phyloP scores from a whole-genome alignment of 2,113 vertebrate species.

The Hylia prasina region DNA sequence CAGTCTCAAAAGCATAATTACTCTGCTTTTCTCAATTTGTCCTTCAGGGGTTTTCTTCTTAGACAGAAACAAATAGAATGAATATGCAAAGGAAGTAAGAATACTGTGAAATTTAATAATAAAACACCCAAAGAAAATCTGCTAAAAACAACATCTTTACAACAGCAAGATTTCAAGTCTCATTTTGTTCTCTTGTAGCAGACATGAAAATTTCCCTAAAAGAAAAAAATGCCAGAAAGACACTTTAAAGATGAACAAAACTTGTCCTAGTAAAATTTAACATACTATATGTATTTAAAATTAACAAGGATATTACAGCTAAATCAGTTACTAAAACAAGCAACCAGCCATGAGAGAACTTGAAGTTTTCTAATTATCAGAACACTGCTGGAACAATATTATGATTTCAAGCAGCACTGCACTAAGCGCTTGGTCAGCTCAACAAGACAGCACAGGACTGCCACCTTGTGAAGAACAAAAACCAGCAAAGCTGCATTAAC shows the following conservation, averaged over 20 bases:
- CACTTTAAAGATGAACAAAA: background rate
- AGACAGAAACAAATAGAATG: background rate
- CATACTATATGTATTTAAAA: background rate
- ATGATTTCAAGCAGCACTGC: background rate
- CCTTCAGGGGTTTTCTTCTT: background rate
- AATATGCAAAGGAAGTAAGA: background rate
- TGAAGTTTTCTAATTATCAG: background rate
- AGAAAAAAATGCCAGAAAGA: background rate
- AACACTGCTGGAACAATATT: background rate
- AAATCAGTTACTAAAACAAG: background rate
- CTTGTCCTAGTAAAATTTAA: background rate
- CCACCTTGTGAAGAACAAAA: conserved; percentile 37
- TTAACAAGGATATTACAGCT: background rate
- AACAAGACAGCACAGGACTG: conserved; percentile 13
- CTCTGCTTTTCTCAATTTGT: background rate
- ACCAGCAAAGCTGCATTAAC: background rate
- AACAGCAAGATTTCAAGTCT: background rate
- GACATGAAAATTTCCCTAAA: background rate
- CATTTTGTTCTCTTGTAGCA: background rate
- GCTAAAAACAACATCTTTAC: background rate
- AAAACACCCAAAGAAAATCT: background rate
- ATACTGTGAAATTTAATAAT: background rate
- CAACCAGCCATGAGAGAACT: background rate
- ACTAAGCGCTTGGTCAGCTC: background rate
- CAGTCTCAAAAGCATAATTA: background rate